phyloP scores from a whole-genome alignment of 1,140 invertebrate species.

The Bombus polaris region DNA sequence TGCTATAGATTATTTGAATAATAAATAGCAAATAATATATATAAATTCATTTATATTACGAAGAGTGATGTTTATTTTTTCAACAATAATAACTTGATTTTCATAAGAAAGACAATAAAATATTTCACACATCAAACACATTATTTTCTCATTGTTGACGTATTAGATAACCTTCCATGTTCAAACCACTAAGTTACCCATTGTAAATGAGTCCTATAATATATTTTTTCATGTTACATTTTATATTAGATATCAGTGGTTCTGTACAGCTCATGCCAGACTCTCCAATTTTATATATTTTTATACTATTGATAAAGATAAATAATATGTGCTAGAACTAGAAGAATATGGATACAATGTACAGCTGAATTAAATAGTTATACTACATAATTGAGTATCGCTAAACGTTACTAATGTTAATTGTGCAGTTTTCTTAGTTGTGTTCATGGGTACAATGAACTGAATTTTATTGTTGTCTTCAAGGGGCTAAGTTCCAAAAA shows the following conservation, averaged over 20 bases:
- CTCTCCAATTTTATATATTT: conserved; percentile 51
- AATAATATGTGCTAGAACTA: conserved; percentile 56
- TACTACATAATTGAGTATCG: conserved; percentile 56
- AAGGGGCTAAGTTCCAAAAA: conserved; percentile 56
- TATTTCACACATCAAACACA: conserved; percentile 35
- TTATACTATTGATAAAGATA: conserved; percentile 52
- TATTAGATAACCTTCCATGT: conserved; percentile 17
- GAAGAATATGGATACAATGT: conserved; percentile 63
- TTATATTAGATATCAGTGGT: conserved; percentile 46
- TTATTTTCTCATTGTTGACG: conserved; percentile 20
- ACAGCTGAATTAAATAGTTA: conserved; percentile 65
- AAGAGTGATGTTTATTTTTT: conserved; percentile 50
- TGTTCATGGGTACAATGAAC: conserved; percentile 53
- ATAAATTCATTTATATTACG: conserved; percentile 32
- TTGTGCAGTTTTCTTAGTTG: conserved; percentile 58
- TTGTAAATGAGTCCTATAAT: conserved; percentile 41
- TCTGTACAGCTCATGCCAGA: conserved; percentile 54
- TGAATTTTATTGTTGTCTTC: conserved; percentile 55
- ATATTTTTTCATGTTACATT: conserved; percentile 35
- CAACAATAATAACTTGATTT: conserved; percentile 52
- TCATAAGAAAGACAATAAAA: conserved; percentile 49
- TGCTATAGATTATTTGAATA: conserved; percentile 39
- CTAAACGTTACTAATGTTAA: conserved; percentile 64
- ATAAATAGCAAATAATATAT: conserved; percentile 52
- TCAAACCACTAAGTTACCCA: conserved; percentile 43